phyloP scores from a whole-genome alignment of 1,140 invertebrate species.

The Pteromalus puparum region DNA sequence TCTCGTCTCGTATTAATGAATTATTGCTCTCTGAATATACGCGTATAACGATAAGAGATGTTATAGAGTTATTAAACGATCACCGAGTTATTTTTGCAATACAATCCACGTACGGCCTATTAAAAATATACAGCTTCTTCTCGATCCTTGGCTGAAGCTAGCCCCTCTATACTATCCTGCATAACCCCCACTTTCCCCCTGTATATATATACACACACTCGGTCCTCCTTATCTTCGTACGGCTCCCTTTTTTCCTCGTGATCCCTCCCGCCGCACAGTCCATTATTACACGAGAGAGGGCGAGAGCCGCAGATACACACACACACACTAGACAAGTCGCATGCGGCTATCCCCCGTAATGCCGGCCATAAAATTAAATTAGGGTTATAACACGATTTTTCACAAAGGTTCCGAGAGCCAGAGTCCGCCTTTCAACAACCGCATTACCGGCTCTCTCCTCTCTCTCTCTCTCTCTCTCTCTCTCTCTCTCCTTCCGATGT shows the following conservation, averaged over 20 bases:
- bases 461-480: slow-evolving; percentile 20
- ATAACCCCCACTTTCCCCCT: not conserved
- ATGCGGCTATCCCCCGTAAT: slow-evolving; percentile 64
- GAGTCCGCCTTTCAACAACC: slow-evolving; percentile 62
- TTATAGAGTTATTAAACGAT: not conserved
- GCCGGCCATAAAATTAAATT: slow-evolving; percentile 76
- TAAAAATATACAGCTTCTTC: slow-evolving; percentile 43
- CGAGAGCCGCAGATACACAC: slow-evolving; percentile 41
- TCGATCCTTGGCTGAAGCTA: slow-evolving; percentile 35
- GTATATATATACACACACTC: not conserved
- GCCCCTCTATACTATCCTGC: not conserved
- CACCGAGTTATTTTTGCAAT: not conserved
- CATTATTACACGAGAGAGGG: slow-evolving; percentile 67
- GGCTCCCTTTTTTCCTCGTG: slow-evolving; percentile 31
- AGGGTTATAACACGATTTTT: slow-evolving; percentile 77
- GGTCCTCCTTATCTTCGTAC: slow-evolving; percentile 9
- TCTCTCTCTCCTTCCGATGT: slow-evolving; percentile 15
- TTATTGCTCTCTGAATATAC: not conserved
- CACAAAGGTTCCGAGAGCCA: slow-evolving; percentile 67
- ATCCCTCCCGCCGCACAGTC: slow-evolving; percentile 52
- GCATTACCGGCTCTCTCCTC: slow-evolving; percentile 56
- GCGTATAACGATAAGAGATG: not conserved
- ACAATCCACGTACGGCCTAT: slow-evolving; percentile 11
- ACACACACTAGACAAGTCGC: slow-evolving; percentile 20
- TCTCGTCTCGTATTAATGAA: not conserved